Conservation (phyloP, 2,113 vertebrate genomes). For the Thalassoma bifasciatum region DNA sequence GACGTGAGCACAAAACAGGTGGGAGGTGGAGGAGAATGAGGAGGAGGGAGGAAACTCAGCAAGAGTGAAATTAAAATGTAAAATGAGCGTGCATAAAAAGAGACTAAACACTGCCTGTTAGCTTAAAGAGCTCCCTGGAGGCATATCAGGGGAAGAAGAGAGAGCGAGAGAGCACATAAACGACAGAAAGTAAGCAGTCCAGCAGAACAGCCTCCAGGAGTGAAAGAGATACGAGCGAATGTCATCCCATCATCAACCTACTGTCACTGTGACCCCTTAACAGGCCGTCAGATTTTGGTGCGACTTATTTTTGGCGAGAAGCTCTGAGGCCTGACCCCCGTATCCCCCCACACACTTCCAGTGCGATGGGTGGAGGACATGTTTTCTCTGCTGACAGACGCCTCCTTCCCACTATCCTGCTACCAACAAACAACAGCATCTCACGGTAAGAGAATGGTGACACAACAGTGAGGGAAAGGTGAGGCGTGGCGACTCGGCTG, state of each 20-base stretch:
- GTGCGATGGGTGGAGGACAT: constrained; percentile 30
- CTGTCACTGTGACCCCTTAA: constrained; percentile 80
- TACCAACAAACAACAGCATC: constrained; percentile 2
- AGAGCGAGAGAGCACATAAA: constrained; percentile 17
- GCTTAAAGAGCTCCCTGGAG: constrained; percentile 49
- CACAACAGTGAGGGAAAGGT: constrained; percentile 32
- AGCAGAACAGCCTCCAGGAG: constrained; percentile 39
- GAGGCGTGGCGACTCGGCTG: constrained; percentile 41
- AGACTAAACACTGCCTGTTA: constrained; percentile 55
- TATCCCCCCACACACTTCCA: constrained; percentile 1
- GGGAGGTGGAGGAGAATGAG: neutral
- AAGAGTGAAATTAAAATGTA: constrained; percentile 42
- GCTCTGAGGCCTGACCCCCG: constrained; percentile 34
- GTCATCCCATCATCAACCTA: constrained; percentile 56
- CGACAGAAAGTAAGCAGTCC: constrained; percentile 56
- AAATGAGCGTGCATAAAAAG: constrained; percentile 44
- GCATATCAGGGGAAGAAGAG: constrained; percentile 35
- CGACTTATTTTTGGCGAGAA: constrained; percentile 69
- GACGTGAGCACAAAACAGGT: constrained; percentile 34
- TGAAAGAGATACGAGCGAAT: constrained; percentile 5
- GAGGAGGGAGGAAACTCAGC: neutral
- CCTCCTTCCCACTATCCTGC: neutral
- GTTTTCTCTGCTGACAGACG: constrained; percentile 32
- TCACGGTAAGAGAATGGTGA: constrained; percentile 40
- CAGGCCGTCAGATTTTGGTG: constrained; percentile 60